Conservation (phyloP, 2,797 vertebrate species). For the Poeciliopsis turneri region DNA sequence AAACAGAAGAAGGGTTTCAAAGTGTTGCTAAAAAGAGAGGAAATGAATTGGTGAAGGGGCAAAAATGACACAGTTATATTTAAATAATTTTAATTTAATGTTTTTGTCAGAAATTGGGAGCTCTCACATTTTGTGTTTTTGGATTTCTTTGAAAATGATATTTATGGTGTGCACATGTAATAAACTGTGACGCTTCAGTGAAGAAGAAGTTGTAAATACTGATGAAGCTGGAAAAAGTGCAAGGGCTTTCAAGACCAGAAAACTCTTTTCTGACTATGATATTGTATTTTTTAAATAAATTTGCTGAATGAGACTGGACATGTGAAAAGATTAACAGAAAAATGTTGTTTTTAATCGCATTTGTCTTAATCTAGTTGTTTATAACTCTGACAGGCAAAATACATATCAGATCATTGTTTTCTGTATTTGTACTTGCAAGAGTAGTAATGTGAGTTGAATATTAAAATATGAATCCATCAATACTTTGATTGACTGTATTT, state of each 20-base stretch:
- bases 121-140: conserved; percentile 58
- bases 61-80: not conserved
- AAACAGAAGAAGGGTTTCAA: not conserved
- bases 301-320: conserved; percentile 22
- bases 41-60: not conserved
- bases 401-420: conserved; percentile 4
- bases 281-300: conserved; percentile 36
- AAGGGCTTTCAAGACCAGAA: conserved; percentile 15
- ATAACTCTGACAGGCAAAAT: conserved; percentile 1
- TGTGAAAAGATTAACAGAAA: conserved; percentile 34
- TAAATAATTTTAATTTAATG: conserved; percentile 82
- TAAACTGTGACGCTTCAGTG: conserved; percentile 32
- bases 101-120: conserved; percentile 61
- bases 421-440: conserved; percentile 25
- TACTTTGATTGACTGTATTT: conserved; percentile 24
- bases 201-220: conserved; percentile 58
- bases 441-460: conserved; percentile 21
- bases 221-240: conserved; percentile 28
- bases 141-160: conserved; percentile 65
- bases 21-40: not conserved
- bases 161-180: conserved; percentile 67
- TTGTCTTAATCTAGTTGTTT: conserved; percentile 3
- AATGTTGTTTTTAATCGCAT: conserved; percentile 20
- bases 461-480: conserved; percentile 28
- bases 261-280: conserved; percentile 36